Conservation (phyloP, 2,888 invertebrate species). For the Uloborus plumipes region DNA sequence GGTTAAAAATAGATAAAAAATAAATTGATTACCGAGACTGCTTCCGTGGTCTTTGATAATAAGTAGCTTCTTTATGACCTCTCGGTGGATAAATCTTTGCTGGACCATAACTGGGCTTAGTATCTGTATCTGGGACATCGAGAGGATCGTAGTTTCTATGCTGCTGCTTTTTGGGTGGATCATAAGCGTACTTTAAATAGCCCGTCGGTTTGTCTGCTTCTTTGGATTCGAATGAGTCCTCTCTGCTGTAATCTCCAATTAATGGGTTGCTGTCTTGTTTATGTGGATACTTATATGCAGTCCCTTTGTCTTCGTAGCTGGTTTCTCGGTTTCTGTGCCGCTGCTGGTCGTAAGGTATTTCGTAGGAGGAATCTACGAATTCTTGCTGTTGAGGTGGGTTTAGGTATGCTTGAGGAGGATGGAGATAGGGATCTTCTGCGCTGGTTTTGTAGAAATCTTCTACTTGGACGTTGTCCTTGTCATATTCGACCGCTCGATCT, state of each 20-base stretch:
- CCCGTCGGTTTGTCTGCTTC: neutral
- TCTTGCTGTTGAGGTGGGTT: constrained; percentile 1
- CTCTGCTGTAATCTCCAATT: constrained; percentile 7
- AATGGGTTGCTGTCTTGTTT: no score
- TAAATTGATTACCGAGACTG: no score
- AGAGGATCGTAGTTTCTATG: constrained; percentile 1
- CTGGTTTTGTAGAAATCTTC: constrained; percentile 12
- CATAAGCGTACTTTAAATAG: constrained; percentile 6
- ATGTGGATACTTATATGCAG: neutral
- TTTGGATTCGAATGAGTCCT: constrained; percentile 1
- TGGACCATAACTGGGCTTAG: constrained; percentile 4
- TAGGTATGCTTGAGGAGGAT: neutral
- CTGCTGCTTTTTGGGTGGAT: neutral
- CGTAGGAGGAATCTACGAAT: neutral
- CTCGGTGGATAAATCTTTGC: neutral
- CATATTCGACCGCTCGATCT: constrained; percentile 29
- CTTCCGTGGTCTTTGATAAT: constrained; percentile 3
- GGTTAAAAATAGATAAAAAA: no score
- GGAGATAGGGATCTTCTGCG: neutral
- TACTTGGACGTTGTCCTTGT: constrained; percentile 7
- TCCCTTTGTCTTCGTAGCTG: constrained; percentile 1
- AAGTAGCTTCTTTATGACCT: constrained; percentile 22
- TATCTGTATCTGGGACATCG: neutral
- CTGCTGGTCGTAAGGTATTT: constrained; percentile 3
- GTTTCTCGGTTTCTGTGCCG: neutral